phyloP scores from a whole-genome alignment of 2,797 vertebrate species.

The Todus mexicanus region DNA sequence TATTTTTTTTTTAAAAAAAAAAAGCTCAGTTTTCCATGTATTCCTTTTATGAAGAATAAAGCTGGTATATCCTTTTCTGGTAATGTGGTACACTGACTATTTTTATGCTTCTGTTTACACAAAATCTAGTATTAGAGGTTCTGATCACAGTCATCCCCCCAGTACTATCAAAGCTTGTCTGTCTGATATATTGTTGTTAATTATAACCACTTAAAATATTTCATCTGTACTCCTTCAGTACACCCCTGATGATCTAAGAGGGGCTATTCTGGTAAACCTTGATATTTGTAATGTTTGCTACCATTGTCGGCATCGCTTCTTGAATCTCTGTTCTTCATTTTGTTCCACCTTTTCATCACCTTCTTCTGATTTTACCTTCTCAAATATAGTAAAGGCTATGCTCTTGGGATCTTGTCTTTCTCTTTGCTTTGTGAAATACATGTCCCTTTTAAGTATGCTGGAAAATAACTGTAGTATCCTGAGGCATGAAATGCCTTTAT shows the following conservation, averaged over 20 bases:
- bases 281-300: neutral
- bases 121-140: neutral
- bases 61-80: neutral
- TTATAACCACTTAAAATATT: neutral
- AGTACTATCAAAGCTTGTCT: neutral
- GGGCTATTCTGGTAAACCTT: neutral
- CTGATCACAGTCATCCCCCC: neutral
- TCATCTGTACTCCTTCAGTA: neutral
- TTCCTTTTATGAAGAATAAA: neutral
- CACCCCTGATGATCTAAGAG: neutral
- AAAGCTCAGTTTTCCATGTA: neutral
- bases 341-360: neutral
- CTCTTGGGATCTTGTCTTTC: neutral
- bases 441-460: neutral
- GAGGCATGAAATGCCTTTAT: neutral
- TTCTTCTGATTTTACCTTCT: neutral
- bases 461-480: neutral
- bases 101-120: neutral
- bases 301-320: rapidly evolving
- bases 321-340: neutral
- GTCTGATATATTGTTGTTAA: neutral
- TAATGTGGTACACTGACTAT: neutral
- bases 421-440: neutral
- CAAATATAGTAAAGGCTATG: neutral
- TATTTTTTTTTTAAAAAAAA: too few relatives aligned